Evolutionary conservation across 2,113 vertebrate species (phyloP).

Genomic region (Pelobates fuscus): DNA sequence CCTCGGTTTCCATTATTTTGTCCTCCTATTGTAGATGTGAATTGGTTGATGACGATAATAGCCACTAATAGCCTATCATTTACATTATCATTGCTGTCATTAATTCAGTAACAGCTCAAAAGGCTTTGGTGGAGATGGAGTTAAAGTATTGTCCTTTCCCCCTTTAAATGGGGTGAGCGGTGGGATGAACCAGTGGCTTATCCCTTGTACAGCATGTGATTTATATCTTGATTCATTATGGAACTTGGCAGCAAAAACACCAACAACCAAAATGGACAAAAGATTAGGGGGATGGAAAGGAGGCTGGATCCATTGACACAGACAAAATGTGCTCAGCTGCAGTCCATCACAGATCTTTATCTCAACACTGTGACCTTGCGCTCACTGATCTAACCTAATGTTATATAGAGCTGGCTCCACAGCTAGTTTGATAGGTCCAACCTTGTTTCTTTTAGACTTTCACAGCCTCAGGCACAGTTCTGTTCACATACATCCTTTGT

Average conservation of each 20-base stretch:
- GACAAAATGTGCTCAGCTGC: conserved; percentile 63
- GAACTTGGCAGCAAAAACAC: conserved; percentile 61
- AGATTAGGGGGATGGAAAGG: conserved; percentile 53
- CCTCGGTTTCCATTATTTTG: no score
- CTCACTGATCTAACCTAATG: conserved; percentile 51
- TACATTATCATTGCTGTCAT: conserved; percentile 8
- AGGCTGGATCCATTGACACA: conserved; percentile 43
- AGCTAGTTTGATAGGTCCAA: neutral
- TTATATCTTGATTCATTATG: conserved; percentile 66
- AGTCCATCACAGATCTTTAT: conserved; percentile 60
- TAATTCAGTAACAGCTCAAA: conserved; percentile 34
- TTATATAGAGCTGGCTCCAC: conserved; percentile 51
- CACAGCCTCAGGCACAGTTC: neutral
- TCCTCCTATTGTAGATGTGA: no score
- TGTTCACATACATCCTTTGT: neutral
- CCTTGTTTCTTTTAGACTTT: neutral
- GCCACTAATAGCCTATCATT: conserved; percentile 1
- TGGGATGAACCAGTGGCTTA: conserved; percentile 29
- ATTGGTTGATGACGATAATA: neutral
- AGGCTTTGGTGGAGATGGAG: conserved; percentile 16
- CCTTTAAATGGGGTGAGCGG: conserved; percentile 11
- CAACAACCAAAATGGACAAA: conserved; percentile 54
- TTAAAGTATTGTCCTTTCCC: conserved; percentile 32
- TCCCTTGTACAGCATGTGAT: conserved; percentile 59
- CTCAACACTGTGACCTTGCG: conserved; percentile 62